Evolutionary conservation across 2,888 invertebrate species (phyloP).

Genomic region (Drosophila meridiana): DNA sequence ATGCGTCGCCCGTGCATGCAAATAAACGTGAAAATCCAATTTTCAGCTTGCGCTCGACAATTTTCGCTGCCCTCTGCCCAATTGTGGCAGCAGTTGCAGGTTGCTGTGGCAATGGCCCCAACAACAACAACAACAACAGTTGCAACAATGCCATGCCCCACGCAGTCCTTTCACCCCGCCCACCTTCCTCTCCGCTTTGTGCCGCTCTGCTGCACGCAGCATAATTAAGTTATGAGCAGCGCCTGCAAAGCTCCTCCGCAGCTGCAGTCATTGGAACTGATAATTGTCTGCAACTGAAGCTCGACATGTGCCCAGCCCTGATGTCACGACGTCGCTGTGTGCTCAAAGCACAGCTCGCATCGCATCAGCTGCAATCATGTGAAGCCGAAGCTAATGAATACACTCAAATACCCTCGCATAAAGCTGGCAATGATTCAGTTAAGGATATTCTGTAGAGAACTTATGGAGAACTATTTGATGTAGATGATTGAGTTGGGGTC

Average conservation of each 20-base stretch:
- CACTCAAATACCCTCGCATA: background rate
- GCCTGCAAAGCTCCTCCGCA: background rate
- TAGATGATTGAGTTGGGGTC: too few relatives aligned
- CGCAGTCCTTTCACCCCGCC: background rate
- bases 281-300: background rate
- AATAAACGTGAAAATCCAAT: slow-evolving; percentile 61
- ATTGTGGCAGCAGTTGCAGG: background rate
- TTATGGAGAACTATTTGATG: background rate
- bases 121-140: too few relatives aligned
- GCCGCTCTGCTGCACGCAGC: slow-evolving; percentile 13
- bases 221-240: slow-evolving; percentile 55
- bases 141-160: slow-evolving; percentile 11
- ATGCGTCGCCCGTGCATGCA: slow-evolving; percentile 11
- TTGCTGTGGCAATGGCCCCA: background rate
- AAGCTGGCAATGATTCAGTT: background rate
- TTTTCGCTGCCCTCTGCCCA: background rate
- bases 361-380: background rate
- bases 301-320: background rate
- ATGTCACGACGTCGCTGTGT: background rate
- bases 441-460: background rate
- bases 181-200: background rate
- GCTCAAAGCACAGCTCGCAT: background rate
- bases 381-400: background rate
- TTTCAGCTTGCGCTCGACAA: slow-evolving; percentile 31
- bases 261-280: slow-evolving; percentile 4